phyloP scores from a whole-genome alignment of 2,888 invertebrate species.

The Parnassius glacialis region DNA sequence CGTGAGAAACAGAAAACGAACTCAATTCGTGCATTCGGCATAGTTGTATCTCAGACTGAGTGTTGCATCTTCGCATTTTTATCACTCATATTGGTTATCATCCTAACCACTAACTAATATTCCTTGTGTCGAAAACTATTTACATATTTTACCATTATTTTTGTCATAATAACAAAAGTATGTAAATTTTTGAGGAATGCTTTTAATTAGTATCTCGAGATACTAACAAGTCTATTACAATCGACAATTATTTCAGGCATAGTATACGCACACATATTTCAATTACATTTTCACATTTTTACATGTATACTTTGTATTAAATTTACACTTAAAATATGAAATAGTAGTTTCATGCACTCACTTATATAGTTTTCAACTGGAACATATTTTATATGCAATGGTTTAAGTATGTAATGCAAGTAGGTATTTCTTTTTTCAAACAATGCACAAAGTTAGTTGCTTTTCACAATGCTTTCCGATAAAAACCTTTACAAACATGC shows the following conservation, averaged over 20 bases:
- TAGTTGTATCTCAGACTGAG: neutral
- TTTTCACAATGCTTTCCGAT: neutral
- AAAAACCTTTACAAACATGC: too few relatives aligned
- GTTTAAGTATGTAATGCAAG: too few relatives aligned
- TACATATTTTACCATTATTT: neutral
- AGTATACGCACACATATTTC: too few relatives aligned
- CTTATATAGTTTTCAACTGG: too few relatives aligned
- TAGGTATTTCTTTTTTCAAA: neutral
- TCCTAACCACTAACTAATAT: conserved; percentile 9
- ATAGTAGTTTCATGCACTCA: neutral
- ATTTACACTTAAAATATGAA: neutral
- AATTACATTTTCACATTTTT: too few relatives aligned
- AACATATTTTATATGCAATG: too few relatives aligned
- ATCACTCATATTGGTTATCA: conserved; percentile 13
- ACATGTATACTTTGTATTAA: too few relatives aligned
- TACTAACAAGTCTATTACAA: too few relatives aligned
- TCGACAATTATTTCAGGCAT: too few relatives aligned
- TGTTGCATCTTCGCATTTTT: conserved; percentile 19
- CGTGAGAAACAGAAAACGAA: conserved; percentile 18
- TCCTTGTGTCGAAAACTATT: conserved; percentile 14
- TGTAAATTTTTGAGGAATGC: too few relatives aligned
- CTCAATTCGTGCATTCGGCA: conserved; percentile 7
- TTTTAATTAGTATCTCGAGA: too few relatives aligned
- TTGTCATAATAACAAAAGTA: too few relatives aligned
- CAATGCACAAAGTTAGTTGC: neutral